Evolutionary conservation across 92 coral and sea anemone species (phyloP).

Genomic region (Epizoanthus illoricatus): DNA sequence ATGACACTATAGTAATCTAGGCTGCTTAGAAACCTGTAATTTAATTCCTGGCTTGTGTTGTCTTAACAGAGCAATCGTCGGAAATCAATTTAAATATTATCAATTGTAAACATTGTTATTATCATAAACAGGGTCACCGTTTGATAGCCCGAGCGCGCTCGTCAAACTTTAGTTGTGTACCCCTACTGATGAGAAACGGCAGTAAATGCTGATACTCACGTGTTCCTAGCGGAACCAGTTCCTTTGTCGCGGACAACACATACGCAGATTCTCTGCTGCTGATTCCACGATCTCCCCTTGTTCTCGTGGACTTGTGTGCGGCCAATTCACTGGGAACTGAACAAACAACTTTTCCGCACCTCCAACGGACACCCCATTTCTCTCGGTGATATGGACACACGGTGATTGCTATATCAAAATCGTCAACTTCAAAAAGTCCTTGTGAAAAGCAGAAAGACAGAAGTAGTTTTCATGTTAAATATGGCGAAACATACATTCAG

Average conservation of each 20-base stretch:
- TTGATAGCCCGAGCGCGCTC: no score
- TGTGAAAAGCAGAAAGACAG: constrained; percentile 7
- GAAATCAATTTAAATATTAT: no score
- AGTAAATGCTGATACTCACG: constrained; percentile 14
- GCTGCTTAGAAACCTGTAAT: no score
- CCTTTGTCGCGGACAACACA: neutral
- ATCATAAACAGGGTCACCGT: no score
- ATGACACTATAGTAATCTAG: no score
- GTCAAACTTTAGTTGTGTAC: no score
- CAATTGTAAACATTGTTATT: no score
- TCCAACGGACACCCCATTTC: constrained; percentile 50
- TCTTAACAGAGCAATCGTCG: no score
- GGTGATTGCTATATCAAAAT: constrained; percentile 19
- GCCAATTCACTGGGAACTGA: constrained; percentile 14
- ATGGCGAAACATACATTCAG: neutral
- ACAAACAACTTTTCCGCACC: constrained; percentile 45
- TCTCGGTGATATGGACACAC: constrained; percentile 57
- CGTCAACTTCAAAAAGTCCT: constrained; percentile 48
- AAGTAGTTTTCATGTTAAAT: neutral
- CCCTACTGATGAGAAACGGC: no score
- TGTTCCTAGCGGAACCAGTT: constrained; percentile 46
- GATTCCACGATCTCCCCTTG: constrained; percentile 29
- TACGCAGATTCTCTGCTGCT: constrained; percentile 23
- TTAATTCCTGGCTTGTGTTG: no score
- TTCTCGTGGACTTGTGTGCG: no score